A percentile compares a stretch with the other conserved stretches of the same genome.
Evolutionary conservation across 2,797 vertebrate genomes (phyloP).

Genomic region (Accipiter fasciatus): DNA sequence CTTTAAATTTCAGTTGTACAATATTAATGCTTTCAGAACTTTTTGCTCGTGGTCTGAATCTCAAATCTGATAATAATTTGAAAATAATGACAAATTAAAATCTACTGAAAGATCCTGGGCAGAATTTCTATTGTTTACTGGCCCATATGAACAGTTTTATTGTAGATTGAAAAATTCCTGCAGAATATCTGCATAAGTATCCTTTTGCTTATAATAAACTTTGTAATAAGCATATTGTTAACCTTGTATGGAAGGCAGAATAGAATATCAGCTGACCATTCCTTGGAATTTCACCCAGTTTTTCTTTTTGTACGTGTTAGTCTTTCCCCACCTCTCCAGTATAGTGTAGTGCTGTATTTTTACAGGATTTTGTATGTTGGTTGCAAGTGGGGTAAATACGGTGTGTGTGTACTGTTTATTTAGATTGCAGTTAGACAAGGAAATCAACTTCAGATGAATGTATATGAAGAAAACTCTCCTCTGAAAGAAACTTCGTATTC

Average conservation of each 20-base stretch:
- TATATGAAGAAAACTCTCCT: conserved; percentile 79
- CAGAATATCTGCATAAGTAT: background rate
- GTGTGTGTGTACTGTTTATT: background rate
- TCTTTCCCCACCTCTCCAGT: background rate
- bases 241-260: background rate
- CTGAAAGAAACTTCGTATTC: background rate
- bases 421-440: conserved; percentile 93
- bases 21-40: background rate
- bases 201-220: background rate
- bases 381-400: background rate
- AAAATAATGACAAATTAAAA: background rate
- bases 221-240: background rate
- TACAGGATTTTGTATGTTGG: background rate
- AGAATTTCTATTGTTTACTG: background rate
- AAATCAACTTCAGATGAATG: conserved; percentile 91
- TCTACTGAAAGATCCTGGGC: background rate
- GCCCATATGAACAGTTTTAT: background rate
- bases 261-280: background rate
- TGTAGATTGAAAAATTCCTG: background rate
- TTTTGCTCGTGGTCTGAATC: background rate
- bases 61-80: background rate
- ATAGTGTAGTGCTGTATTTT: background rate
- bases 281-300: background rate
- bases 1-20: background rate
- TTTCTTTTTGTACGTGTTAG: background rate